These are phyloP conservation scores for Sminthopsis crassicaudata DNA, from an alignment of 2,113 vertebrate species.

Conservation along the genomic window DNA sequence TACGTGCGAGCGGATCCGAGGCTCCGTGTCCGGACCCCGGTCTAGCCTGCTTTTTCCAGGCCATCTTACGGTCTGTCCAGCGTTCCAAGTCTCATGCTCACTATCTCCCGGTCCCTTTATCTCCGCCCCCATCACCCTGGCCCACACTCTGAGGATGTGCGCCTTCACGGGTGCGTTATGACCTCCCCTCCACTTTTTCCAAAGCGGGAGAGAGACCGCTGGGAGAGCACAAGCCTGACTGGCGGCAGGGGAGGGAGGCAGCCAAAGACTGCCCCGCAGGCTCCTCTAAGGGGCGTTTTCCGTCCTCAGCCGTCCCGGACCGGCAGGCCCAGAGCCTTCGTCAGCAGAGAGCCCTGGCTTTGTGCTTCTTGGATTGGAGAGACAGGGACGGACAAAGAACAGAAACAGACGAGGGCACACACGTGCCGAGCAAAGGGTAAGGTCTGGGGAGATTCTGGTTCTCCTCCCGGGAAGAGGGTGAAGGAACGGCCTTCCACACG, in stretches of 20 bases:
- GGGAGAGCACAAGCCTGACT: not conserved
- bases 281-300: not conserved
- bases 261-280: not conserved
- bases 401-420: not conserved
- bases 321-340: slow-evolving; percentile 40
- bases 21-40: not conserved
- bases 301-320: slow-evolving; percentile 7
- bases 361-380: slow-evolving; percentile 27
- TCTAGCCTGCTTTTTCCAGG: not conserved
- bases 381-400: slow-evolving; percentile 14
- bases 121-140: not conserved
- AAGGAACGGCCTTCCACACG: not conserved
- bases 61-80: not conserved
- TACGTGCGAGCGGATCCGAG: not conserved
- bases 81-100: not conserved
- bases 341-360: slow-evolving; percentile 49
- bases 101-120: not conserved
- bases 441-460: slow-evolving; percentile 10
- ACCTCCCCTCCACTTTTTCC: not conserved
- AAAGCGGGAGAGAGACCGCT: not conserved
- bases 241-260: not conserved
- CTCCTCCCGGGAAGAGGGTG: not conserved
- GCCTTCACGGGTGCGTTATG: not conserved
- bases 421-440: not conserved
- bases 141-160: not conserved